Evolutionary conservation across 2,888 invertebrate species (phyloP), one percentile per base, ranked within the genome.

Genomic region (Caenorhabditis sp.): DNA sequence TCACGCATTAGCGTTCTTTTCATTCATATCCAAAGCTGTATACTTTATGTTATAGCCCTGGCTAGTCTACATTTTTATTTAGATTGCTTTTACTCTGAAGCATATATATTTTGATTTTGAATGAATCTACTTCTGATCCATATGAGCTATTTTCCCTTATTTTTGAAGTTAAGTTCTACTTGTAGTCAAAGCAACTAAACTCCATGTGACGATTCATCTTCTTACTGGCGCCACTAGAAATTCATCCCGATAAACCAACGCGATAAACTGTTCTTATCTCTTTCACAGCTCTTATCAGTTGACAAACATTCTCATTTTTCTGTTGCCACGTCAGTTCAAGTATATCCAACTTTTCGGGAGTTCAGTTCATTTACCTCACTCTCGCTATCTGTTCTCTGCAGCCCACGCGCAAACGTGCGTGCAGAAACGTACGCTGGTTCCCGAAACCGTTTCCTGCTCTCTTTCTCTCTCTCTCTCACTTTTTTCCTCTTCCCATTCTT

Each of bases 261-360:
- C 32, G 40, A 32, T 51, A 55, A 50, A 72, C 72, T 50, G 64
- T 72, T 28, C 64, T 50, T 61, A 60, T 67, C 58, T 51, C 15
- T 51, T 67, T 74, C 58, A 40, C 60, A 51, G 40, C 74, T 65
- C 65, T 74, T 74, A 74, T 74, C 58, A 74, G 20, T 67, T 24
- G 44, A 53, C 67, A 65, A 74, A 74, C 51, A 74, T 15, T 37
- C 18, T 51, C 51, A 26, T 2, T 56, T 53, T 58, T 74, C n/a
- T n/a, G n/a, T n/a, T 51, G 51, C 58, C 60, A 74, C 74, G 60
- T 61, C 60, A 40, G 50, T 51, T 76, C 76, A 67, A 76, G 76
- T 76, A 47, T 44, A 60, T 65, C 53, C 24, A 47, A 37, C 40
- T 40, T 35, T 15, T 18, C 5, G 13, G 47, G 62, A 40, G 55